These are phyloP conservation scores for Ichneumoninae sp. DNA, from an alignment of 2,888 invertebrate genomes.

Conservation along the genomic window DNA sequence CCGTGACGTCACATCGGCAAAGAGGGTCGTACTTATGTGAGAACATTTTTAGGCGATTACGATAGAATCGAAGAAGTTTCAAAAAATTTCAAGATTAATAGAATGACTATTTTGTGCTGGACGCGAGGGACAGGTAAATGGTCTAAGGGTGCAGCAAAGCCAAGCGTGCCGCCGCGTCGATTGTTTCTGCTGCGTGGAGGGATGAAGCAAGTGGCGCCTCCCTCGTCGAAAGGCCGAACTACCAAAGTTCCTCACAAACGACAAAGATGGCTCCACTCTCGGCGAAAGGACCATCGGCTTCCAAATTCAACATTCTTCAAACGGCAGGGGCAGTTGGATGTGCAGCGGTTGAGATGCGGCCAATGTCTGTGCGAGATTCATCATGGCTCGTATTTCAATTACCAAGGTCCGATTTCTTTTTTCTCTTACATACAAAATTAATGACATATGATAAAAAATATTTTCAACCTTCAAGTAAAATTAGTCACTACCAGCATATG, in stretches of 20 bases:
- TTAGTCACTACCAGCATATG: background rate
- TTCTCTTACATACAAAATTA: background rate
- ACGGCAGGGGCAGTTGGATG: slow-evolving; percentile 3
- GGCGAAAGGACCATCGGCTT: slow-evolving; percentile 23
- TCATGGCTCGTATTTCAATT: slow-evolving; percentile 43
- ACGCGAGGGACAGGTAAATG: background rate
- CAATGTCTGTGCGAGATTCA: slow-evolving; percentile 63
- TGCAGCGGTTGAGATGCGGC: slow-evolving; percentile 27
- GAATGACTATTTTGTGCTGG: background rate
- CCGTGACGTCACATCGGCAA: slow-evolving; percentile 12
- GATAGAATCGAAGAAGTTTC: slow-evolving; percentile 23
- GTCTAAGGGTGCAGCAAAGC: slow-evolving; percentile 40
- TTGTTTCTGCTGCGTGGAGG: slow-evolving; percentile 33
- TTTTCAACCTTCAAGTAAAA: slow-evolving; percentile 12
- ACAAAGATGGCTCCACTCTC: slow-evolving; percentile 62
- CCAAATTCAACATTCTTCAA: slow-evolving; percentile 33
- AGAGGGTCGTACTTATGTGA: slow-evolving; percentile 13
- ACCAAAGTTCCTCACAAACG: slow-evolving; percentile 29
- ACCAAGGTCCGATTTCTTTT: background rate
- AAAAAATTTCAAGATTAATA: background rate
- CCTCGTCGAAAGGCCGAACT: slow-evolving; percentile 31
- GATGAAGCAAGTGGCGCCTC: slow-evolving; percentile 51
- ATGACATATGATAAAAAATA: background rate
- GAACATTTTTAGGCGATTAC: background rate
- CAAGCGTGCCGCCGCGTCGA: slow-evolving; percentile 36